phyloP scores from a whole-genome alignment of 2,888 invertebrate genomes.

The Heliconius hortense region DNA sequence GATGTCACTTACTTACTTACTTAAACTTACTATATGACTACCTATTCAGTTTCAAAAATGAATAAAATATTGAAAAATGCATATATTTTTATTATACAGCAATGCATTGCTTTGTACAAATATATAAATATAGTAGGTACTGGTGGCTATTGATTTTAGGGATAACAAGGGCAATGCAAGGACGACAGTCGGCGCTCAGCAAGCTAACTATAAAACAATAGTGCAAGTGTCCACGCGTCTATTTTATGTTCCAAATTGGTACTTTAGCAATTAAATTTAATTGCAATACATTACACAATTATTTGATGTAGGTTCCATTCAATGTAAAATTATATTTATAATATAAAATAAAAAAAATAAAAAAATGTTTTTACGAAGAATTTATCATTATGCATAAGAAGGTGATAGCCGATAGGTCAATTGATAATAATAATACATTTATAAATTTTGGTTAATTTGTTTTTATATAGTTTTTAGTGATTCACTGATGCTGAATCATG shows the following conservation, averaged over 20 bases:
- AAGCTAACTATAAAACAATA: conserved; percentile 14
- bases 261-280: background rate
- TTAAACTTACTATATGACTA: too few species aligned
- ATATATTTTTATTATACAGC: too few species aligned
- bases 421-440: conserved; percentile 1
- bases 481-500: too few species aligned
- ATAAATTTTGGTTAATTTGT: background rate
- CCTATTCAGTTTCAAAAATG: too few species aligned
- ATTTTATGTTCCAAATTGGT: background rate
- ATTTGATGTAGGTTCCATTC: too few species aligned
- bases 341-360: background rate
- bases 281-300: background rate
- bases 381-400: background rate
- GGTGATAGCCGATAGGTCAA: background rate
- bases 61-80: too few species aligned
- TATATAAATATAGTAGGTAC: background rate
- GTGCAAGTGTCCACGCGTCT: conserved; percentile 4
- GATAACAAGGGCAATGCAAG: conserved; percentile 23
- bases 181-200: conserved; percentile 11
- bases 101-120: background rate
- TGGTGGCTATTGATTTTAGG: conserved; percentile 8
- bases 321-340: background rate
- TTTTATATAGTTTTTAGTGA: too few species aligned
- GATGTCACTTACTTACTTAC: too few species aligned
- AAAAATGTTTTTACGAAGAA: background rate